Percentiles rank a stretch among this genome's conserved stretches.
Conservation (phyloP, 2,888 invertebrate species). For the Mimumesa dahlbomi region DNA sequence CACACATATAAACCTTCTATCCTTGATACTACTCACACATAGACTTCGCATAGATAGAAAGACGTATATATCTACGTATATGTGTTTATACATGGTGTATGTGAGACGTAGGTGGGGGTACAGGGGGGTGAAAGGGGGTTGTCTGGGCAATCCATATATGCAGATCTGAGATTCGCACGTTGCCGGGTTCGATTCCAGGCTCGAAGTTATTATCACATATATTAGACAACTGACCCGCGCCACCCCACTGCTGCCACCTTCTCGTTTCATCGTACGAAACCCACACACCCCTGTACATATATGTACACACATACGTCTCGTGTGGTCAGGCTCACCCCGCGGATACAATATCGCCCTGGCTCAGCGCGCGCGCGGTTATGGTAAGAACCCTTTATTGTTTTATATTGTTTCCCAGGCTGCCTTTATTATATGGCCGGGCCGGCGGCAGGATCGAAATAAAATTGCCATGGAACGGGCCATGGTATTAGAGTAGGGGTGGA, state of each 20-base stretch:
- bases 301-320: too few relatives aligned
- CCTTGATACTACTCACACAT: too few relatives aligned
- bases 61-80: conserved; percentile 3
- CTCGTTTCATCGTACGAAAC: conserved; percentile 40
- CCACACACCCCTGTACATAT: too few relatives aligned
- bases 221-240: conserved; percentile 77
- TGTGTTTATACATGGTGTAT: conserved; percentile 67
- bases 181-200: conserved; percentile 73
- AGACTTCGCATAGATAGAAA: too few relatives aligned
- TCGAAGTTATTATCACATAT: conserved; percentile 79
- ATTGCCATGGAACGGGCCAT: conserved; percentile 64
- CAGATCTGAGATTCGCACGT: conserved; percentile 76
- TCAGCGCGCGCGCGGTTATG: conserved; percentile 73
- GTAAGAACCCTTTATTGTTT: conserved; percentile 79
- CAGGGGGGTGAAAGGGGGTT: conserved; percentile 19
- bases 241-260: conserved; percentile 29
- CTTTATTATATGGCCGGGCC: conserved; percentile 69
- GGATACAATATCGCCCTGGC: conserved; percentile 74
- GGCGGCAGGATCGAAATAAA: conserved; percentile 72
- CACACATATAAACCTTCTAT: too few relatives aligned
- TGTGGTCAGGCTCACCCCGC: conserved; percentile 36
- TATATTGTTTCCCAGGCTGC: conserved; percentile 77
- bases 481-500: conserved; percentile 31
- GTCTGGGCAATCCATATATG: conserved; percentile 74
- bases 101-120: conserved; percentile 59